Evolutionary conservation across 1,140 invertebrate species (phyloP), one percentile per base, ranked within the genome.

Genomic region (Ostrea denselamellosa): DNA sequence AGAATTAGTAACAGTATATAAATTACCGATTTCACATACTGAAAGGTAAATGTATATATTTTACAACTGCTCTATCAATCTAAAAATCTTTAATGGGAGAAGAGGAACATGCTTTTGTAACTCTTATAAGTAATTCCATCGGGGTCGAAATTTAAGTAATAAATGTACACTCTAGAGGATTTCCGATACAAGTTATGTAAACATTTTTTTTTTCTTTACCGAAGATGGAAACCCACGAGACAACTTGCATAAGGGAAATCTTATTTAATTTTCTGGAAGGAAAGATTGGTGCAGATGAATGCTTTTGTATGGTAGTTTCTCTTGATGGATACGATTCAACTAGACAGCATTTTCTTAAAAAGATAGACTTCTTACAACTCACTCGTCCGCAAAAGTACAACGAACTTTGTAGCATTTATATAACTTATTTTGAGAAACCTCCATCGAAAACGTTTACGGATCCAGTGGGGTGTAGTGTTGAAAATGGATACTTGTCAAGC

Each of bases 271-370:
- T 85, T 56, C 19, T 1, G n/a, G 10, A 5, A 83, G 88, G 88
- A 28, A 56, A 71, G 7, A 56, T 82, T n/a, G 62, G 17, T 65
- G 88, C 87, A 22, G 90, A 90, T 9, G 90, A 90, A 85, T 90
- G 88, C 83, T 90, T 90, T 56, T 90, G 90, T 82, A 25, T 90
- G 81, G 85, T 90, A 10, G 56, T 90, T 17, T 90, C 90, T 28
- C 17, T 89, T 14, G 82, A 86, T 71, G 90, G 90, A 12, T 90
- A 87, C 51, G 87, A 89, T 52, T 71, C 52, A 25, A 82, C 82
- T 17, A 85, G 85, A 83, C 34, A 62, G 9, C 44, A 82, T 52
- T 90, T 90, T 65, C 52, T 88, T 9, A 10, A 9, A 19, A 83
- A 81, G 10, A 88, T 90, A 19, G 68, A 86, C 14, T 22, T n/a